Base-by-base conservation (phyloP, 2,113 vertebrate genomes). In the Haemorhous mexicanus region DNA sequence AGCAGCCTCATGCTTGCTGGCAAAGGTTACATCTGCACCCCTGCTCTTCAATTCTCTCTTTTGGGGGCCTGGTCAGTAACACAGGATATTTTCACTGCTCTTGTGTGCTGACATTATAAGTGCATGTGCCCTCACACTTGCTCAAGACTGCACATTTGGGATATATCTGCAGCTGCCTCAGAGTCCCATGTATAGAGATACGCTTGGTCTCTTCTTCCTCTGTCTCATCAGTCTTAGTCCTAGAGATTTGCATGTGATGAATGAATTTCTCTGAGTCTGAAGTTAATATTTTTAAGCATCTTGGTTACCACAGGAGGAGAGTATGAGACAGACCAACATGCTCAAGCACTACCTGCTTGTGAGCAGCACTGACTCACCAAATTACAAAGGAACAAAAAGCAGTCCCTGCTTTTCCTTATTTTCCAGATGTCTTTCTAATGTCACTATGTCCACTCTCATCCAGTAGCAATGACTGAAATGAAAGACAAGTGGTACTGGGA, bases 81-180 rank as follows among this genome's bases (percentile, higher is more conserved):
- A 27, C 6, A 72, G 21, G 35, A 21, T 35, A 47, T 56, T 64
- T 63, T 35, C 66, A 55, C 58, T 49, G 41, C 7, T 72, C 11
- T 66, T 44, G 4, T 35, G 41, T 69, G 41, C 39, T 77, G 44
- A 76, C 16, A 37, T 37, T 39, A 8, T 15, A 16, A 1, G 5
- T 50, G 44, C 24, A 12, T 5, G 32, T 41, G 15, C n/a, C 35
- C 27, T 49, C 27, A 20, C 22, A 26, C 18, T 47, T 55, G 4
- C 9, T 17, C 6, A 2, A 17, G 20, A 13, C 33, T 32, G 35
- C 0, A 0, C 4, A 11, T 64, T 59, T 73, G 37, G 8, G 30
- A 39, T 26, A 11, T 24, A 76, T 32, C 33, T 83, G 14, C 33
- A 74, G 27, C 11, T 62, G 15, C 22, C 41, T 74, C 20, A 27